Conservation (phyloP, 2,113 vertebrate genomes). For the Rhombomys opimus region DNA sequence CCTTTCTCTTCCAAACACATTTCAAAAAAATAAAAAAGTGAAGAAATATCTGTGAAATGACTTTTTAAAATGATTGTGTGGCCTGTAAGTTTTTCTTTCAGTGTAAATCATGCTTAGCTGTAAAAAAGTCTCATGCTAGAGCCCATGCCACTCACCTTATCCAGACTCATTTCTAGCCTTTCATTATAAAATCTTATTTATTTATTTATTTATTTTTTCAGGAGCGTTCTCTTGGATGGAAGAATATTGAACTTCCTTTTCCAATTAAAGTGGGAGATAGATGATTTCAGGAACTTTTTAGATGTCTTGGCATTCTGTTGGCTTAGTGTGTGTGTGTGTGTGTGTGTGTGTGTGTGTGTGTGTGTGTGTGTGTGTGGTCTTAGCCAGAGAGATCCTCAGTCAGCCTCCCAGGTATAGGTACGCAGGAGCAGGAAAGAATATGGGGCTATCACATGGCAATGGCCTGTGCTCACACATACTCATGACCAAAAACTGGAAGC, state of each 20-base stretch:
- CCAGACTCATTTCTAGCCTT: neutral
- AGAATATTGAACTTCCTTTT: constrained; percentile 20
- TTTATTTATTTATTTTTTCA: neutral
- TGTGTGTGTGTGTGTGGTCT: neutral
- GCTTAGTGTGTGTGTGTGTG: neutral
- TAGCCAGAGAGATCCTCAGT: neutral
- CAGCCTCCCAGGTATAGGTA: neutral
- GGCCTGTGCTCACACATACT: neutral
- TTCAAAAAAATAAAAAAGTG: neutral
- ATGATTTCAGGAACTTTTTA: constrained; percentile 61
- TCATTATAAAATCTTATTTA: constrained; percentile 6
- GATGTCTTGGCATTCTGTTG: constrained; percentile 43
- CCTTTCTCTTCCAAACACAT: constrained; percentile 23
- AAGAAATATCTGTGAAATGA: neutral
- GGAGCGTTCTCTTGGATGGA: neutral
- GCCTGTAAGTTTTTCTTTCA: constrained; percentile 27
- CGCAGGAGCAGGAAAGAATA: neutral
- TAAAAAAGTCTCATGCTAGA: neutral
- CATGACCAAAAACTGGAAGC: neutral
- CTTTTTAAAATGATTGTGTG: neutral
- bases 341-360: neutral
- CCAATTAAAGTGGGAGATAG: constrained; percentile 49
- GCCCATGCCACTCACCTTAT: neutral
- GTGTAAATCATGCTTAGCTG: neutral
- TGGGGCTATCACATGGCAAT: neutral